Base-by-base conservation (phyloP, 2,888 invertebrate species). In the Laothoe populi region DNA sequence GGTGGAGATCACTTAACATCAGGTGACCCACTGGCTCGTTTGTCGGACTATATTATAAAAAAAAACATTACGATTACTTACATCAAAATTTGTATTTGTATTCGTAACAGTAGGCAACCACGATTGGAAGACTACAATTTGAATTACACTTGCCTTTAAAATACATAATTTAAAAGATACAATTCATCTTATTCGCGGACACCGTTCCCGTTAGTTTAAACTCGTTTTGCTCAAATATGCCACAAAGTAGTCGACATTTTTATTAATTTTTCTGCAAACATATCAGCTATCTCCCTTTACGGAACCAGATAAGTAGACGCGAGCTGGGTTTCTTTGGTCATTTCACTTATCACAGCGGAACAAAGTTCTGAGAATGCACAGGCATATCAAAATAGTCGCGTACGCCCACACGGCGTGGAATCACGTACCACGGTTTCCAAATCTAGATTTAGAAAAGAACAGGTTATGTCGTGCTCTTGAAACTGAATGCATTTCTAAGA, bases 351-450 rank as follows among this genome's bases (percentile, higher is more conserved):
- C 78, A 72, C 69, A 70, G 67, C 66, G 61, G 67, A 72, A 53
- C 69, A 70, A 73, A 71, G 65, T 81, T 80, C 80, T 65, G 38
- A 75, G 81, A 80, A 81, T 66, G 66, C 73, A 65, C 65, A 72
- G 69, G 69, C 71, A 62, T 74, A 76, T 77, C 73, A 73, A 70
- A 74, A 71, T 75, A 72, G 75, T 72, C 57, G 63, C 65, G 66
- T 73, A 81, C 79, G 78, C 84, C 86, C 78, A 85, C 84, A 77
- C 77, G 71, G 70, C 67, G 72, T 70, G 71, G 72, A 77, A 79
- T 81, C 86, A 88, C 89, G 87, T 89, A 86, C 86, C 76, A 82
- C 81, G 79, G 84, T 81, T 81, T 81, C 80, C 77, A 83, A 83
- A 84, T 86, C 84, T 86, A 88, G 88, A 88, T 89, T 83, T 82